These are phyloP conservation scores for Bombycilla garrulus DNA, from an alignment of 2,113 vertebrate species.

Conservation along the genomic window DNA sequence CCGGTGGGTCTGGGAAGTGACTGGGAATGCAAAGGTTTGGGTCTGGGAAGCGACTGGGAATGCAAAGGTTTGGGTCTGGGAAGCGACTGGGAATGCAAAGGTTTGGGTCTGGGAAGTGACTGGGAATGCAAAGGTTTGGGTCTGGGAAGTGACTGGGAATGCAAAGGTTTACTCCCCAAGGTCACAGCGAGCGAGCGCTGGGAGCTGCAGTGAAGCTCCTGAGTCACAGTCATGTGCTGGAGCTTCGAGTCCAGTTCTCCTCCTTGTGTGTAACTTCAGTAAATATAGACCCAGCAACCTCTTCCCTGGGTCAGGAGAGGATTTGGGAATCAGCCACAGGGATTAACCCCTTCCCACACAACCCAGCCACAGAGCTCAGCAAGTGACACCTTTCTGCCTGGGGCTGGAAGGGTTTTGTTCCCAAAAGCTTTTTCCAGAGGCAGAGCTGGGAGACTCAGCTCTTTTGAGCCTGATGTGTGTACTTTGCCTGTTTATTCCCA, in stretches of 20 bases:
- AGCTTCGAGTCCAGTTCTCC: not conserved
- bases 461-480: constrained; percentile 4
- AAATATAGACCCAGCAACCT: not conserved
- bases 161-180: not conserved
- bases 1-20: not conserved
- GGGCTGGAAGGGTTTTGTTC: not conserved
- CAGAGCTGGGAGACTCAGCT: constrained; percentile 73
- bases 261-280: not conserved
- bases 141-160: not conserved
- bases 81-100: not conserved
- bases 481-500: constrained; percentile 64
- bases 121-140: not conserved
- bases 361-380: not conserved
- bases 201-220: not conserved
- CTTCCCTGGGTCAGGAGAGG: not conserved
- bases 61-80: not conserved
- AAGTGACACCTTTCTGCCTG: not conserved
- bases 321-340: not conserved
- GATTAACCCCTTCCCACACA: not conserved
- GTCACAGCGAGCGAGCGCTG: not conserved
- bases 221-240: constrained; percentile 30
- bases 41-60: not conserved
- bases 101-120: not conserved
- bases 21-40: not conserved
- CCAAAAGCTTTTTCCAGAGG: not conserved